Conservation (phyloP, 2,797 vertebrate genomes). For the Morus bassanus region DNA sequence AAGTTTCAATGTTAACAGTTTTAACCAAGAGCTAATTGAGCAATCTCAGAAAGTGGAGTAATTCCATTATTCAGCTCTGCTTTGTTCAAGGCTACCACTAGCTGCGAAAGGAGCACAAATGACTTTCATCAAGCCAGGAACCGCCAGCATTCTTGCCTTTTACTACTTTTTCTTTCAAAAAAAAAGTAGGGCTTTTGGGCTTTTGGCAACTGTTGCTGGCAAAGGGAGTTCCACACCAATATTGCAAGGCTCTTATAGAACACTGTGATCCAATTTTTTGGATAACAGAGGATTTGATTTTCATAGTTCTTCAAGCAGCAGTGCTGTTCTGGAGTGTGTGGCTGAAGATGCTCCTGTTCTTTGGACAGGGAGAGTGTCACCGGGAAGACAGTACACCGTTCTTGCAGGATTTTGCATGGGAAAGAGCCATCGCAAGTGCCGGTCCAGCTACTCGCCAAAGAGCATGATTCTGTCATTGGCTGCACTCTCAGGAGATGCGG, state of each 20-base stretch:
- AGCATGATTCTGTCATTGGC: conserved; percentile 41
- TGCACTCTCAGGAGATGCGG: background rate
- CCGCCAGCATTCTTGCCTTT: background rate
- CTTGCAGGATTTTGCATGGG: conserved; percentile 18
- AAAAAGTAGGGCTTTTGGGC: background rate
- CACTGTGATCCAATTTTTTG: background rate
- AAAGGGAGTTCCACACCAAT: conserved; percentile 2
- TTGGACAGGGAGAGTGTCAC: background rate
- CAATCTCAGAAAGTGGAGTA: conserved; percentile 47
- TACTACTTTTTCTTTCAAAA: conserved; percentile 24
- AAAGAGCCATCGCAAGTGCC: background rate
- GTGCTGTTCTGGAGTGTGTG: background rate
- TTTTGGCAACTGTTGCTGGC: conserved; percentile 31
- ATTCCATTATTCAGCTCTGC: conserved; percentile 46
- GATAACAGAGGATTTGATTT: background rate
- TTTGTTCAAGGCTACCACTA: conserved; percentile 28
- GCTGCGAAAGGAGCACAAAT: conserved; percentile 11
- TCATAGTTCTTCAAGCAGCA: background rate
- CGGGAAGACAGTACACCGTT: background rate
- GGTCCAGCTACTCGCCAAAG: background rate
- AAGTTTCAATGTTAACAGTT: conserved; percentile 51
- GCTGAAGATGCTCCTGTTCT: background rate
- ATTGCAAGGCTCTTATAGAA: background rate
- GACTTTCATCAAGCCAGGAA: conserved; percentile 23
- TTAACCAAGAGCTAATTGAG: conserved; percentile 66